These are phyloP conservation scores for Ciconia boyciana DNA, from an alignment of 2,113 vertebrate species.

Conservation along the genomic window DNA sequence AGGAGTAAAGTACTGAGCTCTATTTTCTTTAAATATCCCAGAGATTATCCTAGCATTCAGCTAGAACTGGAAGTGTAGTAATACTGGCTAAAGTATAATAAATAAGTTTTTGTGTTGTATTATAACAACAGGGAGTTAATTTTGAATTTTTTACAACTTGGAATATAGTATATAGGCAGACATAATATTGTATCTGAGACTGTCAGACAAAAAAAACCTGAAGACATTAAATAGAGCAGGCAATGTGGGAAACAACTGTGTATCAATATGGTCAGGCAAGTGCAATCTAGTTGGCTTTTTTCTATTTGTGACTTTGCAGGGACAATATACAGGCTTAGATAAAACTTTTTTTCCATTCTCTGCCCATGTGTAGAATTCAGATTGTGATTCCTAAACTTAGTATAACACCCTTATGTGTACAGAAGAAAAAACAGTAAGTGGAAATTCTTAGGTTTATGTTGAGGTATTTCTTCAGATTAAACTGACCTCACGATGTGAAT, in stretches of 20 bases:
- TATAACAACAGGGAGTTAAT: not conserved
- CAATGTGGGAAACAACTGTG: not conserved
- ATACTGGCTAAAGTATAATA: not conserved
- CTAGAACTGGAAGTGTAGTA: not conserved
- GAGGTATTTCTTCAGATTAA: constrained; percentile 1
- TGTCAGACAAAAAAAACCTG: not conserved
- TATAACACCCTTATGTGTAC: not conserved
- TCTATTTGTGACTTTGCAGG: not conserved
- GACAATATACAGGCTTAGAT: not conserved
- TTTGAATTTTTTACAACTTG: not conserved
- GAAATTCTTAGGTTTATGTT: not conserved
- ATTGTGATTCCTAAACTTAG: not conserved
- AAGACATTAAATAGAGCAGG: not conserved
- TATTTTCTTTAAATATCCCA: not conserved
- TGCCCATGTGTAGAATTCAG: not conserved
- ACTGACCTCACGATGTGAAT: not conserved
- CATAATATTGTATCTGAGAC: not conserved
- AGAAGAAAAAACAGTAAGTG: not conserved
- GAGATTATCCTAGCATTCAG: not conserved
- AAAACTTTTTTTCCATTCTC: not conserved
- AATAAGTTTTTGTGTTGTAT: not conserved
- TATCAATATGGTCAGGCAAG: not conserved
- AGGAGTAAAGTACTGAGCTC: not conserved
- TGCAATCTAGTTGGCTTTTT: not conserved
- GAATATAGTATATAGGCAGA: not conserved